phyloP scores from a whole-genome alignment of 2,113 vertebrate species.

The Alectura lathami region DNA sequence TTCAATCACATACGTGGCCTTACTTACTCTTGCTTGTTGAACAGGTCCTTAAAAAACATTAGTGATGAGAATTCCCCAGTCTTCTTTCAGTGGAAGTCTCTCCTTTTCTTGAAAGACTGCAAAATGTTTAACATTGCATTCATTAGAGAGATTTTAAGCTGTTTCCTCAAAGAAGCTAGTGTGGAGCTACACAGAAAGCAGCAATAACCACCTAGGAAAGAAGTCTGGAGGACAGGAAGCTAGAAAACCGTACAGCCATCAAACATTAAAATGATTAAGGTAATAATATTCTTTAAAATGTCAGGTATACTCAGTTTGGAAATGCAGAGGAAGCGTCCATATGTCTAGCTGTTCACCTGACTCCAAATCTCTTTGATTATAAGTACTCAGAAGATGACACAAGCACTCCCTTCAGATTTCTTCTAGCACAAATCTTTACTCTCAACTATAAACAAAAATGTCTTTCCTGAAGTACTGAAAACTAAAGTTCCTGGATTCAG shows the following conservation, averaged over 20 bases:
- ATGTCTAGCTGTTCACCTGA: background rate
- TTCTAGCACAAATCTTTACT: background rate
- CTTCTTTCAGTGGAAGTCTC: background rate
- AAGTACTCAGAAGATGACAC: background rate
- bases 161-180: background rate
- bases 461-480: background rate
- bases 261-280: background rate
- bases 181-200: background rate
- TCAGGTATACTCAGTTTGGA: background rate
- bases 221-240: background rate
- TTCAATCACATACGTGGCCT: background rate
- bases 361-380: background rate
- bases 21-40: background rate
- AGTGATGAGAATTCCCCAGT: background rate
- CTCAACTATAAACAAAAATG: background rate
- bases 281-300: background rate
- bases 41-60: background rate
- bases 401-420: background rate
- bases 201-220: background rate
- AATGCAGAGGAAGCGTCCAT: background rate
- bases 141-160: background rate
- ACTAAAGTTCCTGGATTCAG: background rate
- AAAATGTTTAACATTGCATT: background rate
- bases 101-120: background rate
- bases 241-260: background rate